Evolutionary conservation across 2,113 vertebrate genomes (phyloP).

Genomic region (Pimephales promelas): DNA sequence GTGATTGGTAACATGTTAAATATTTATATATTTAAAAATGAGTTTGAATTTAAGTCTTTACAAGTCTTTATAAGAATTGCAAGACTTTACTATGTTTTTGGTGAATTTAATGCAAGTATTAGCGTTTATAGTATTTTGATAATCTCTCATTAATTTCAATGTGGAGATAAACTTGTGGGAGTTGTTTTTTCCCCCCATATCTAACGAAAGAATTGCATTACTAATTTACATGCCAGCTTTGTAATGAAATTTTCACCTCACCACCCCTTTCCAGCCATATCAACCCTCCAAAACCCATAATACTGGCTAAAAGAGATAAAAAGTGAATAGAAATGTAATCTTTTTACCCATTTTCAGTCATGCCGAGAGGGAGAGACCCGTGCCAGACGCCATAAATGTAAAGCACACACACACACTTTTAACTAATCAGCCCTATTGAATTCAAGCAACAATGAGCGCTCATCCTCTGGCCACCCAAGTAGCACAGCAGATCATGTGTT

Average conservation of each 20-base stretch:
- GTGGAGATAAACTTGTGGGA: not conserved
- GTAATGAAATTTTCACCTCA: not conserved
- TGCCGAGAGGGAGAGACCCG: not conserved
- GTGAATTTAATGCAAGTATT: too few species aligned
- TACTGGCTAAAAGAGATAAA: constrained; percentile 30
- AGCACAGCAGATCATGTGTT: constrained; percentile 65
- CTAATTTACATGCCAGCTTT: not conserved
- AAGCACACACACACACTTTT: constrained; percentile 59
- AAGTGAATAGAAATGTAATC: constrained; percentile 18
- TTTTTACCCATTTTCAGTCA: constrained; percentile 30
- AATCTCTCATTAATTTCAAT: not conserved
- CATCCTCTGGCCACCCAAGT: constrained; percentile 79
- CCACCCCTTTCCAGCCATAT: not conserved
- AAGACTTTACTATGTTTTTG: too few species aligned
- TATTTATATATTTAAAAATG: not conserved
- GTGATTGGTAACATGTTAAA: not conserved
- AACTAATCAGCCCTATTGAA: constrained; percentile 78
- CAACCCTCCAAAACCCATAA: constrained; percentile 10
- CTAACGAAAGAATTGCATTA: not conserved
- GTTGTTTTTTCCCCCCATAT: not conserved
- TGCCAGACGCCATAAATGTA: constrained; percentile 37
- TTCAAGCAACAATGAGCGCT: constrained; percentile 73
- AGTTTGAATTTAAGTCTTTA: too few species aligned
- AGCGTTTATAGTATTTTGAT: not conserved
- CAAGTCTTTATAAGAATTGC: not conserved